These are phyloP conservation scores for Tretioscincus oriximinensis DNA, from an alignment of 2,113 vertebrate species.

Conservation along the genomic window DNA sequence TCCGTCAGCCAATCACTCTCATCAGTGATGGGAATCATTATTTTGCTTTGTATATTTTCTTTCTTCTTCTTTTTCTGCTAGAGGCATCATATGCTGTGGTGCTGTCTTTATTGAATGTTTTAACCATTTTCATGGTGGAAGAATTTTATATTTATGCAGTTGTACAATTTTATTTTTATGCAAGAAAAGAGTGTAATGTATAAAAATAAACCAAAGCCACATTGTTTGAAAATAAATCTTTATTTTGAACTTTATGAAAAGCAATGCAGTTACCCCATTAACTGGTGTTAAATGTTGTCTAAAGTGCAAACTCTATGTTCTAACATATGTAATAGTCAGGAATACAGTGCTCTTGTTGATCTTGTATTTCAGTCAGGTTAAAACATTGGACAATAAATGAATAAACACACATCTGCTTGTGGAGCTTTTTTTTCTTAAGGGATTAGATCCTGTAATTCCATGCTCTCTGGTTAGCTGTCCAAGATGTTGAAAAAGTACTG, in stretches of 20 bases:
- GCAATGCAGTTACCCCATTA: constrained; percentile 92
- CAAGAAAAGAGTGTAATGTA: constrained; percentile 94
- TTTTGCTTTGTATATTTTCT: constrained; percentile 76
- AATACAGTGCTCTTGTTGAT: constrained; percentile 87
- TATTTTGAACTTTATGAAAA: constrained; percentile 90
- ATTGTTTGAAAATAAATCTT: constrained; percentile 90
- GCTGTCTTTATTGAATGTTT: constrained; percentile 98
- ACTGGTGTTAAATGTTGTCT: constrained; percentile 89
- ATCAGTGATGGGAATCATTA: constrained; percentile 70
- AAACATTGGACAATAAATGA: constrained; percentile 91
- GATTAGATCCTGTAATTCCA: neutral
- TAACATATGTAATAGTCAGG: constrained; percentile 89
- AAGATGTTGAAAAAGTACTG: constrained; percentile 97
- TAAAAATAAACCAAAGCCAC: constrained; percentile 98
- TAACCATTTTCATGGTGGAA: constrained; percentile 99
- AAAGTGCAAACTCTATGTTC: constrained; percentile 91
- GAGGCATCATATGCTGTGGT: constrained; percentile 89
- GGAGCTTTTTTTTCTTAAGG: constrained; percentile 7
- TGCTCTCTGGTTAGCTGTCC: constrained; percentile 69
- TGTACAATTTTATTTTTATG: constrained; percentile 98
- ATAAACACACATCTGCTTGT: constrained; percentile 71
- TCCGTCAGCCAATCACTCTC: constrained; percentile 73
- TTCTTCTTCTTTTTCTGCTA: constrained; percentile 80
- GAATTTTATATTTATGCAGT: constrained; percentile 99
- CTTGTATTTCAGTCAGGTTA: constrained; percentile 93